Evolutionary conservation across 2,797 vertebrate genomes (phyloP).

Genomic region (Hirundo rustica): DNA sequence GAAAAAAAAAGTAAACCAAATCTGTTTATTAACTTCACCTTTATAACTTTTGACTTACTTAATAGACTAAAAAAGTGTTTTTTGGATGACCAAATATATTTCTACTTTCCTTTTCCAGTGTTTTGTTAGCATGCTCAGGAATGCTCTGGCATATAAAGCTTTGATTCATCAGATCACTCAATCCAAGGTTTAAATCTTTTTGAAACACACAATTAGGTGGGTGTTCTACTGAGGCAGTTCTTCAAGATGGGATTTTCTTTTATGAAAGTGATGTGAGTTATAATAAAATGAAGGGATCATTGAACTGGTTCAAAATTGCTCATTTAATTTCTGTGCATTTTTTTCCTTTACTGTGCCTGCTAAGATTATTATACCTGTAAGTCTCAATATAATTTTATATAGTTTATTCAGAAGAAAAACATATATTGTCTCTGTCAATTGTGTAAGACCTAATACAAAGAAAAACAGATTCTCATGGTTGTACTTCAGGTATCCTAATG

Average conservation of each 20-base stretch:
- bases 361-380: not conserved
- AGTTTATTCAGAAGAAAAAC: not conserved
- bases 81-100: not conserved
- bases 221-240: conserved; percentile 5
- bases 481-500: not conserved
- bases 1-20: not conserved
- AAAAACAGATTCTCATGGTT: not conserved
- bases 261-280: not conserved
- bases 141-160: not conserved
- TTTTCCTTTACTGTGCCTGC: not conserved
- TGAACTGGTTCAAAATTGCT: not conserved
- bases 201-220: conserved; percentile 8
- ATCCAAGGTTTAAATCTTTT: conserved; percentile 6
- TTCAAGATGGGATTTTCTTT: conserved; percentile 1
- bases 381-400: not conserved
- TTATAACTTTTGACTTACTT: not conserved
- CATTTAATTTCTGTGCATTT: not conserved
- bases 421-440: not conserved
- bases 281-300: conserved; percentile 9
- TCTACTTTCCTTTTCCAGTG: not conserved
- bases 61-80: not conserved
- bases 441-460: not conserved
- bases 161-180: not conserved
- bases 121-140: not conserved
- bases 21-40: not conserved